phyloP scores from a whole-genome alignment of 2,888 invertebrate genomes.

The Perdita meconis region DNA sequence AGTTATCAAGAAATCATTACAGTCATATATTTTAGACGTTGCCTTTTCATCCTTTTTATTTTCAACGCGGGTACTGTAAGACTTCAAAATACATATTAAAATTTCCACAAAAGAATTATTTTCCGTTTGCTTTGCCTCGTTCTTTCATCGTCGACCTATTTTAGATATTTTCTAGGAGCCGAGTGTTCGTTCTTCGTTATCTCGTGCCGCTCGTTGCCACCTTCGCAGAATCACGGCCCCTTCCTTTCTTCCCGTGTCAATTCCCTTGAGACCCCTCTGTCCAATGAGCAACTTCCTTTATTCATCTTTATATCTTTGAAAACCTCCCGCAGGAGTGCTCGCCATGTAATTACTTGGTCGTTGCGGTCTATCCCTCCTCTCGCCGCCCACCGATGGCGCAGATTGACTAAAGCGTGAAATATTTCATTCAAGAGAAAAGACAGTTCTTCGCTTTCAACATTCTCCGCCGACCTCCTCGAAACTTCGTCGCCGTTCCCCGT shows the following conservation, averaged over 20 bases:
- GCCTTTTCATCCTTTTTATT: too few relatives aligned
- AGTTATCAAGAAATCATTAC: too few relatives aligned
- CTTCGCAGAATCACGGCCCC: not conserved
- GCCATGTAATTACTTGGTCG: slow-evolving; percentile 54
- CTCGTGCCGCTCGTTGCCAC: not conserved
- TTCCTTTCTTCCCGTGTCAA: slow-evolving; percentile 17
- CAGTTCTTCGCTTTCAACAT: slow-evolving; percentile 15
- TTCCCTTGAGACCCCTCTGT: slow-evolving; percentile 31
- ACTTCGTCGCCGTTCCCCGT: slow-evolving; percentile 36
- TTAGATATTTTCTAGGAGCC: not conserved
- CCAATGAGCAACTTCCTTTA: slow-evolving; percentile 46
- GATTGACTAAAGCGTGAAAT: slow-evolving; percentile 47
- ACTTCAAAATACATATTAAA: too few relatives aligned
- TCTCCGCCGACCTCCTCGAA: slow-evolving; percentile 8
- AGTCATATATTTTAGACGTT: too few relatives aligned
- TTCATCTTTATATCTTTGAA: slow-evolving; percentile 55
- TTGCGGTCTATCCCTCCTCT: slow-evolving; percentile 27
- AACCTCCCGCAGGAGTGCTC: slow-evolving; percentile 51
- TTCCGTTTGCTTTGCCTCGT: not conserved
- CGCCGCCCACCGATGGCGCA: slow-evolving; percentile 8
- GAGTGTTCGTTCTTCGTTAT: slow-evolving; percentile 2
- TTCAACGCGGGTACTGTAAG: too few relatives aligned
- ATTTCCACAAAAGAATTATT: too few relatives aligned
- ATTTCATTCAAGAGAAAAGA: slow-evolving; percentile 46
- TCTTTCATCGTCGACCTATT: not conserved